Percentiles rank a stretch among this genome's conserved stretches.
Evolutionary conservation across 1,140 invertebrate genomes (phyloP).

Genomic region (Globodera ellingtonae): DNA sequence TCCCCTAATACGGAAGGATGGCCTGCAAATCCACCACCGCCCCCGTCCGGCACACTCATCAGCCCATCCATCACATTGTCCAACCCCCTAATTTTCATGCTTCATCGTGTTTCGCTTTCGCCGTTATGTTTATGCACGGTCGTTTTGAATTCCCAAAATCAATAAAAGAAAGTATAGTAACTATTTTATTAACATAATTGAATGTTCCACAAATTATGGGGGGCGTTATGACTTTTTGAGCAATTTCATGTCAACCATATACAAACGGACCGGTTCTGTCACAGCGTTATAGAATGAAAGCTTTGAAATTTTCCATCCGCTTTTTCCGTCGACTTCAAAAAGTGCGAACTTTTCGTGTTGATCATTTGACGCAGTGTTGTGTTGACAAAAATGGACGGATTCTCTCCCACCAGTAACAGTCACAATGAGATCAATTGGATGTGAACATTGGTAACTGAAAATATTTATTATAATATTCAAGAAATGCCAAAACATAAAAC

Average conservation of each 20-base stretch:
- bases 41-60: no score
- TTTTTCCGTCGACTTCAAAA: neutral
- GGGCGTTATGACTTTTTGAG: no score
- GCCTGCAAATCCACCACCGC: neutral
- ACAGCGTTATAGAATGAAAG: neutral
- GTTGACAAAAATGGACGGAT: neutral
- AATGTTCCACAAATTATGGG: no score
- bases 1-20: neutral
- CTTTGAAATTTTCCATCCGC: neutral
- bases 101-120: neutral
- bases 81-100: slow-evolving; percentile 5
- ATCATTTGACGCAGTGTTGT: neutral
- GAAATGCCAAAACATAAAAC: no score
- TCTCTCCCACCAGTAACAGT: neutral
- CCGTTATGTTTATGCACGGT: no score
- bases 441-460: slow-evolving; percentile 2
- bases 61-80: neutral
- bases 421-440: neutral
- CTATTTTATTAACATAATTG: no score
- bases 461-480: no score
- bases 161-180: neutral
- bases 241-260: neutral
- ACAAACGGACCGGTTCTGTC: neutral
- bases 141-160: slow-evolving; percentile 9
- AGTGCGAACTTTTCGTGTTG: neutral